Evolutionary conservation across 2,888 invertebrate genomes (phyloP).

Genomic region (Candidula unifasciata): DNA sequence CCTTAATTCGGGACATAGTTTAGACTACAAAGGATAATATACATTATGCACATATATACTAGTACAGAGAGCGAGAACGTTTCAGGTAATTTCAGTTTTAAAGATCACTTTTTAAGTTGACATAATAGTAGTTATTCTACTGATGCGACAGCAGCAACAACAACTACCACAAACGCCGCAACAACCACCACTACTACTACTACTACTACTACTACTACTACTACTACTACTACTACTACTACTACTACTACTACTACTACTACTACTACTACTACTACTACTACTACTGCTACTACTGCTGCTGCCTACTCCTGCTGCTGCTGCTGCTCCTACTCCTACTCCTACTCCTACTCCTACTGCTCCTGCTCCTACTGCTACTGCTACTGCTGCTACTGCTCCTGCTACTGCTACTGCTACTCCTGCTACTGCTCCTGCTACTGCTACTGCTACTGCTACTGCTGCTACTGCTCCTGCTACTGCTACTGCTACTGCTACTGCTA

Average conservation of each 20-base stretch:
- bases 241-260: constrained; percentile 42
- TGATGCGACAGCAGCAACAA: neutral
- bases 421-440: constrained; percentile 32
- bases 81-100: no score
- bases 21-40: no score
- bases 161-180: neutral
- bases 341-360: neutral
- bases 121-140: neutral
- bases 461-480: neutral
- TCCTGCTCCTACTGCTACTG: neutral
- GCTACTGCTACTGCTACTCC: constrained; percentile 31
- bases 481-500: neutral
- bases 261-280: constrained; percentile 37
- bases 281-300: constrained; percentile 29
- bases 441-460: constrained; percentile 32
- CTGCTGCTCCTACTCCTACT: constrained; percentile 36
- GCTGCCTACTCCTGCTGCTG: constrained; percentile 31
- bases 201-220: constrained; percentile 5
- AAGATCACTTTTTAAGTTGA: no score
- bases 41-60: no score
- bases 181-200: constrained; percentile 5
- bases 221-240: constrained; percentile 37
- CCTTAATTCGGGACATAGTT: no score
- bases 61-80: no score
- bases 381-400: constrained; percentile 19